Percentiles rank a stretch among this genome's conserved stretches.
These are phyloP conservation scores for Gasterosteus aculeatus DNA, from an alignment of 2,113 vertebrate species.

Conservation along the genomic window DNA sequence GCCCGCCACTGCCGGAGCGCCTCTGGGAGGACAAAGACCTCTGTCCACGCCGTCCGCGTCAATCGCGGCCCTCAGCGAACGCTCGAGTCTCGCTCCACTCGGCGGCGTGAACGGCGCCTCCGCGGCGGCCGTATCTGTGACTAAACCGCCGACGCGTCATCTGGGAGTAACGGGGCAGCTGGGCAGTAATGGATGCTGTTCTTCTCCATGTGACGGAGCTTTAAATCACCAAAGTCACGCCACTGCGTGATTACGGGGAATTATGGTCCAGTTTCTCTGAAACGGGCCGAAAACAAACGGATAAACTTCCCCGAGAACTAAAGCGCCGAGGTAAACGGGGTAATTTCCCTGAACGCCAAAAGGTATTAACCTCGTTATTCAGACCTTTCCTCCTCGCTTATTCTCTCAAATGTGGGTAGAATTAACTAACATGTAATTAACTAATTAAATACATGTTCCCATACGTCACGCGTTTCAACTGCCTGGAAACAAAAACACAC, in stretches of 20 bases:
- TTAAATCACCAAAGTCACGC: constrained; percentile 36
- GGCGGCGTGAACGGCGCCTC: constrained; percentile 14
- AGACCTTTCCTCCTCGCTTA: constrained; percentile 1
- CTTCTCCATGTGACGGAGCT: constrained; percentile 44
- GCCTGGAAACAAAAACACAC: not conserved
- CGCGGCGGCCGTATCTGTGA: constrained; percentile 34
- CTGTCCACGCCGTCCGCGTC: constrained; percentile 9
- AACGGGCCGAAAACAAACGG: constrained; percentile 1
- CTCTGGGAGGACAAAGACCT: not conserved
- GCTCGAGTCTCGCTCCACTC: constrained; percentile 8
- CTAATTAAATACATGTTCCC: not conserved
- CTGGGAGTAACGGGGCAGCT: constrained; percentile 42
- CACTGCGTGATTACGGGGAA: constrained; percentile 2
- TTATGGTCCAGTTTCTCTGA: not conserved
- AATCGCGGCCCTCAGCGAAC: not conserved
- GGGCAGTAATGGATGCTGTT: constrained; percentile 42
- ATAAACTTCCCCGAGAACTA: not conserved
- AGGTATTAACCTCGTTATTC: constrained; percentile 49
- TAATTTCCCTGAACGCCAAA: constrained; percentile 34
- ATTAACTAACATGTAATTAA: not conserved
- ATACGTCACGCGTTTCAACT: not conserved
- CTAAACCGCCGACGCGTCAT: constrained; percentile 64
- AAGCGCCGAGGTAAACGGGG: not conserved
- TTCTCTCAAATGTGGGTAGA: not conserved
- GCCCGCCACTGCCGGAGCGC: no score